Evolutionary conservation across 2,888 invertebrate species (phyloP).

Genomic region (Lumbricus terrestris): DNA sequence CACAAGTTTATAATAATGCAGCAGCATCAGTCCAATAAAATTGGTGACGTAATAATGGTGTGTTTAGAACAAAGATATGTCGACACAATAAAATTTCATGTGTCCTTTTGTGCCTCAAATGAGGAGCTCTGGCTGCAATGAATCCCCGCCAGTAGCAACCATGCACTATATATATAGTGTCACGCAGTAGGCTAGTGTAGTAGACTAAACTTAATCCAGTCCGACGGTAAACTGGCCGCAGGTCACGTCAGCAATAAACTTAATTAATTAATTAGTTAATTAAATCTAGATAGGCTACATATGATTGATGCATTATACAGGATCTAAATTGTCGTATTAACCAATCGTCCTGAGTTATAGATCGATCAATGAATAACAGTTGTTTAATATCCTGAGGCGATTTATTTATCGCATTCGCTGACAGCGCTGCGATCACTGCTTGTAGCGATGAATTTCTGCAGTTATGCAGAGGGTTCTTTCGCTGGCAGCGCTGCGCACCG

Average conservation of each 20-base stretch:
- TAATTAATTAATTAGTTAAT: conserved; percentile 3
- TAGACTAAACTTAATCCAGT: too few species aligned
- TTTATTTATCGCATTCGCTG: background rate
- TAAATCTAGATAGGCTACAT: background rate
- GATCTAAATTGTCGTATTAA: background rate
- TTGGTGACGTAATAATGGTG: too few species aligned
- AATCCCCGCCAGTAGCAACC: background rate
- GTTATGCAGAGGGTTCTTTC: background rate
- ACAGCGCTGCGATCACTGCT: background rate
- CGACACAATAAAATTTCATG: too few species aligned
- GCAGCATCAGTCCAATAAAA: too few species aligned
- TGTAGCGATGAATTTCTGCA: too few species aligned
- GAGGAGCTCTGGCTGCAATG: too few species aligned
- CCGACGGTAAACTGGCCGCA: background rate
- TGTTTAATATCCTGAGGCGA: background rate
- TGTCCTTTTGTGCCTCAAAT: too few species aligned
- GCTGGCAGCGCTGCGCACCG: background rate
- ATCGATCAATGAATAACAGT: background rate
- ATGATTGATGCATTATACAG: background rate
- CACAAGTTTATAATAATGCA: too few species aligned
- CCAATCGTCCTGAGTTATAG: background rate
- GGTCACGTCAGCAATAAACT: background rate
- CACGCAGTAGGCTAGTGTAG: too few species aligned
- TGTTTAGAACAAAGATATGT: too few species aligned
- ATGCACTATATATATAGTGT: too few species aligned